Base-by-base conservation (phyloP, 2,797 vertebrate genomes). In the Nothura maculosa region DNA sequence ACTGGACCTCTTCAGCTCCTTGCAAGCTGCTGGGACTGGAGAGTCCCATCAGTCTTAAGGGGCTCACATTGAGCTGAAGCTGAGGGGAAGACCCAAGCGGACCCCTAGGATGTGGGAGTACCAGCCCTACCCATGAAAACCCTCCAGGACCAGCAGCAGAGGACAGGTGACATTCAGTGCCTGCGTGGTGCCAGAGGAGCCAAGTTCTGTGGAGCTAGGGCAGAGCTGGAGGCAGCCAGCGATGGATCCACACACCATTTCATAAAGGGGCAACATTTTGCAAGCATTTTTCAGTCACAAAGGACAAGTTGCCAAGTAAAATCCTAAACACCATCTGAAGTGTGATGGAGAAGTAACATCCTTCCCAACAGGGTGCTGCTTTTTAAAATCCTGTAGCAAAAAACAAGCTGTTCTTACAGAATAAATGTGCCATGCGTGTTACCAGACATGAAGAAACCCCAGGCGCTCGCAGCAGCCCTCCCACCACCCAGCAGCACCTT, bases 321-420 rank as follows among this genome's bases (percentile, higher is more conserved):
- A 81, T 45, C 58, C 21, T 57, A 78, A 83, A 52, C 32, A 68
- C 7, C 7, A 67, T 7, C 25, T 68, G 81, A 78, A 85, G 30
- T 7, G 38, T 6, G 3, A 38, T 75, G 50, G 40, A 70, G 57
- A 36, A 94, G 58, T 5, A 5, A 48, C 50, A 83, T 34, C 47
- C n/a, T 42, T 43, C 58, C 61, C 18, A 7, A 20, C 10, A 21
- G 20, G n/a, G 27, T 27, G 78, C 55, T 17, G 19, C 24, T 69
- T 77, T 74, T 58, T 11, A 47, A 77, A 40, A 55, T 15, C 28
- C 42, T 60, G 34, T 60, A 42, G 75, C 25, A 32, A 87, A 32
- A 95, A 61, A 25, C 73, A 74, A 73, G 42, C 47, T 92, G 87
- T 8, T 78, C 82, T 76, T 61, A 78, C 50, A 48, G 63, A 62